Base-by-base conservation (phyloP, 2,113 vertebrate genomes). In the Noctilio leporinus region DNA sequence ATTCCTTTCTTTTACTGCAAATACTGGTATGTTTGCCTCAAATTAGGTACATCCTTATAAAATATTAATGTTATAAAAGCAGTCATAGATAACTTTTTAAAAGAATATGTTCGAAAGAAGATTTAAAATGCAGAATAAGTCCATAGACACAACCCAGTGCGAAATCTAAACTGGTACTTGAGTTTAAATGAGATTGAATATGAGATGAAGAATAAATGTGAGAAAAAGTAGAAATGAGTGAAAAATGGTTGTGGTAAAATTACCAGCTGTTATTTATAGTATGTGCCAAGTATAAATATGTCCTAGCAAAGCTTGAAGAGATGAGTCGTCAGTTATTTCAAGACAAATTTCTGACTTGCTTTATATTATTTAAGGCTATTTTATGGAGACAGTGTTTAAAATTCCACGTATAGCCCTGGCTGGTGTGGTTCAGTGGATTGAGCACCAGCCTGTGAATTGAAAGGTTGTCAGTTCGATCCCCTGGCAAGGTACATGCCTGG, bases 221-320 rank as follows among this genome's bases (percentile, higher is more conserved):
- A 73, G 87, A 53, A 80, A 81, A 96, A 95, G 65, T 78, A 84
- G 80, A 96, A 96, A 73, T 94, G 92, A 96, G 88, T 95, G 83
- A 94, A 96, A 96, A 97, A 94, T 64, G 47, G 76, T 92, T 93
- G 90, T 95, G 75, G 88, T 85, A 96, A 96, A 97, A 96, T 96
- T 95, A 89, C 81, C 92, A 89, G 90, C 90, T 97, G 92, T 96
- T 97, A 97, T 97, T 97, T 97, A 96, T 97, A 95, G 92, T 65
- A 82, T 96, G 57, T 96, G 94, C 96, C 97, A 97, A 97, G 91
- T 97, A 97, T 95, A 97, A 97, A 96, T 94, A 96, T 96, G 95
- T 96, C 96, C 92, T 97, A 96, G 96, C 78, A 95, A 94, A 96
- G 94, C 80, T 95, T 96, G 96, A 96, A 95, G 92, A 95, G 94